Evolutionary conservation across 2,797 vertebrate species (phyloP), one percentile per base, ranked within the genome.

Genomic region (Cyclura pinguis): DNA sequence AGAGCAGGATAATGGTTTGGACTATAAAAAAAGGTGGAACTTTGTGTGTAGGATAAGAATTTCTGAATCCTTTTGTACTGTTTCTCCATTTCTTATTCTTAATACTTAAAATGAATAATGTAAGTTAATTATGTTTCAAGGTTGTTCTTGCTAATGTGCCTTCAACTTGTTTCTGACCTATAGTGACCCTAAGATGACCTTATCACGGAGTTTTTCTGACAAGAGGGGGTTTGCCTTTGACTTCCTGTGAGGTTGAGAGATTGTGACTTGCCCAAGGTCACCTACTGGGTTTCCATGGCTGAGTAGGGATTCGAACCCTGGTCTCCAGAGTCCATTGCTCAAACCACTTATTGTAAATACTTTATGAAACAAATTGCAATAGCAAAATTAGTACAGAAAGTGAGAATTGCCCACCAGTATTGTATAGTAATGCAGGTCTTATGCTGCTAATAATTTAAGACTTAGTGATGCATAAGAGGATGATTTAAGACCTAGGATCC

Each of bases 21-120:
- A 50, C 59, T 84, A 42, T 67, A 87, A 87, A 84, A 47, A 42
- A 69, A 84, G 59, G 84, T 72, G 52, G 47, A 84, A 77, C 80
- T 67, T 77, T 81, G 38, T 32, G 20, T 85, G 47, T 27, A 50
- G 29, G 72, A 42, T 6, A 84, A 69, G 81, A 84, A 67, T 24
- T 38, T 76, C 7, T 52, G 32, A 16, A 50, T 87, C 62, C n/a
- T 67, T 80, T 83, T 76, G n/a, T 47, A 57, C 1, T 55, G 27
- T 32, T 83, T 47, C 59, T 10, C 27, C 20, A 29, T 84, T 77
- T 14, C 1, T 55, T 77, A 35, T 78, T 29, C 18, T 55, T 84
- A 42, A 84, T 12, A 24, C 27, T 57, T 32, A 50, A 27, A 81
- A 81, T 38, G 20, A 83, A 83, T 42, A 82, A 38, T 35, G 18